Percentiles rank a stretch among this genome's conserved stretches.
These are phyloP conservation scores for Yponomeuta plumbellus DNA, from an alignment of 2,888 invertebrate species.

Conservation along the genomic window DNA sequence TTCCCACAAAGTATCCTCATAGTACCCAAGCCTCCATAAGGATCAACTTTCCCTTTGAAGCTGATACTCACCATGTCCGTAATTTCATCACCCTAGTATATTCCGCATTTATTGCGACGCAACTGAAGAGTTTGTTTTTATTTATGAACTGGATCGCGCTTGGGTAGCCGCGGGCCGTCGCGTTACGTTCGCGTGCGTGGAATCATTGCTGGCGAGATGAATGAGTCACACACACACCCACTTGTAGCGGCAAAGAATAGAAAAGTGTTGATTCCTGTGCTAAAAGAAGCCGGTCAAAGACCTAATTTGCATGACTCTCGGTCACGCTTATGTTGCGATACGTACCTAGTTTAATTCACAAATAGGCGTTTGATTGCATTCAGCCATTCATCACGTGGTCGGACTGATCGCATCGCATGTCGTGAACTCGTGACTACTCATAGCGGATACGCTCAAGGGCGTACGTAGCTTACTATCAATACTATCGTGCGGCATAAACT, in stretches of 20 bases:
- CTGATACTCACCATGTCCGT: background rate
- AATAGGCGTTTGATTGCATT: too few relatives aligned
- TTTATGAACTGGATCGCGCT: background rate
- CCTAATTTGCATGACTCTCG: too few relatives aligned
- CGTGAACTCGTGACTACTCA: background rate
- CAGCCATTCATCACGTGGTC: too few relatives aligned
- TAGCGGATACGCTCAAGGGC: conserved; percentile 3
- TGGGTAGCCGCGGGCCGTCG: too few relatives aligned
- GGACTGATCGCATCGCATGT: too few relatives aligned
- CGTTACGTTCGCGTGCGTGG: background rate
- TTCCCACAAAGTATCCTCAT: too few relatives aligned
- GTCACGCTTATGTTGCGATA: too few relatives aligned
- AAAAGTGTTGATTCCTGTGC: background rate
- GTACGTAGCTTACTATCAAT: background rate
- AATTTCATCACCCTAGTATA: background rate
- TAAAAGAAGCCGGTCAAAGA: too few relatives aligned
- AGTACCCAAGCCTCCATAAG: background rate
- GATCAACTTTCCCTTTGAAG: too few relatives aligned
- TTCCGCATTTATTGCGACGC: background rate
- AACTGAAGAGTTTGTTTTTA: conserved; percentile 5
- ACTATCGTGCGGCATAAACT: background rate
- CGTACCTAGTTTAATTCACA: too few relatives aligned
- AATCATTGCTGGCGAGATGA: background rate
- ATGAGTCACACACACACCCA: conserved; percentile 7
- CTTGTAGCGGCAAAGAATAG: background rate